A percentile compares a stretch with the other conserved stretches of the same genome.
These are phyloP conservation scores for Hippoglossus hippoglossus DNA, from an alignment of 2,797 vertebrate species.

Conservation along the genomic window DNA sequence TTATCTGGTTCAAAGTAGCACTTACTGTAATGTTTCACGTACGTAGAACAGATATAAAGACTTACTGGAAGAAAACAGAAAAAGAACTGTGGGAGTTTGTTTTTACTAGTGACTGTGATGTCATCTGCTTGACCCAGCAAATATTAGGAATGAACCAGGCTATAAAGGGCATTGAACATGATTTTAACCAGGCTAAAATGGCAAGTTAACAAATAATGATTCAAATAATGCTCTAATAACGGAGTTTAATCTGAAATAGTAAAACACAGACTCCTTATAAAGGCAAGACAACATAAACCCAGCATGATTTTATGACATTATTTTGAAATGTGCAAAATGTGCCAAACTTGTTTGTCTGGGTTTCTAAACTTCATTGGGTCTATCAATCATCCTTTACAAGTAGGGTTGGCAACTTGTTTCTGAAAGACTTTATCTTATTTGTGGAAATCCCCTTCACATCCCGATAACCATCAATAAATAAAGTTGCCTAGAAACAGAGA, in stretches of 20 bases:
- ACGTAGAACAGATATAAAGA: constrained; percentile 48
- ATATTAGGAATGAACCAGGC: neutral
- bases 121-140: neutral
- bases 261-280: constrained; percentile 1
- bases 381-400: too few species aligned
- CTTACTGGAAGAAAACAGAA: constrained; percentile 61
- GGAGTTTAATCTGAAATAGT: constrained; percentile 1
- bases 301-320: constrained; percentile 10
- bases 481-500: too few species aligned
- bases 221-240: neutral
- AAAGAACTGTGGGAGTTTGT: constrained; percentile 8
- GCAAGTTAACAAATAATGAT: too few species aligned
- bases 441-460: too few species aligned
- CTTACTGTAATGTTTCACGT: constrained; percentile 61
- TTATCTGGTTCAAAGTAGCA: constrained; percentile 66
- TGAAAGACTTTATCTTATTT: too few species aligned
- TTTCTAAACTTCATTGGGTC: too few species aligned
- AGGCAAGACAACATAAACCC: neutral
- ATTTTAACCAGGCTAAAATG: too few species aligned
- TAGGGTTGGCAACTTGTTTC: too few species aligned
- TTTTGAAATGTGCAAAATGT: neutral
- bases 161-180: neutral
- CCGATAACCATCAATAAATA: too few species aligned
- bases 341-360: too few species aligned
- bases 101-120: constrained; percentile 10